Percentiles rank a stretch among this genome's conserved stretches.
These are phyloP conservation scores for Pangasius sanitwongsei DNA, from an alignment of 2,797 vertebrate species.

Conservation along the genomic window DNA sequence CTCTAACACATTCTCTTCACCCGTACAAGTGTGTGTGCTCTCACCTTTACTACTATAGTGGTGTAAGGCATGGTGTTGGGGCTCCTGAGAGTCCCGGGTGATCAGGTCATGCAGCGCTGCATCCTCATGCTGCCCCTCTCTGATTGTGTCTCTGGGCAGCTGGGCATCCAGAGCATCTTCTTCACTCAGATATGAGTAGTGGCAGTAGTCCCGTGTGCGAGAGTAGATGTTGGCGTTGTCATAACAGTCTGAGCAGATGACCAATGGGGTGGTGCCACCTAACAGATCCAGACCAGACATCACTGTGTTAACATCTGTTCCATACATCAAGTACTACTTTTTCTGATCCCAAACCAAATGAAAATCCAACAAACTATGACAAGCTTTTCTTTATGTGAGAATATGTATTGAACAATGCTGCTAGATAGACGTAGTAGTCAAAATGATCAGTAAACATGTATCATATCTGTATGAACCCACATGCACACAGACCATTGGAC, in stretches of 20 bases:
- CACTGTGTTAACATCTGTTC: neutral
- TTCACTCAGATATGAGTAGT: conserved; percentile 86
- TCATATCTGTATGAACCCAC: neutral
- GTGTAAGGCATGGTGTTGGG: conserved; percentile 53
- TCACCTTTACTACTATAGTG: conserved; percentile 77
- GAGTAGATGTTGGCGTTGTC: conserved; percentile 96
- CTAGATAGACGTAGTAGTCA: neutral
- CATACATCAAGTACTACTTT: neutral
- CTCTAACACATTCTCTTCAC: neutral
- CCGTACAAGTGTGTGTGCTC: conserved; percentile 30
- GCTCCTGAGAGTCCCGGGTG: conserved; percentile 72
- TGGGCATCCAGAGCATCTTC: conserved; percentile 82
- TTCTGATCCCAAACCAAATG: neutral
- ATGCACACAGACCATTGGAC: conserved; percentile 66
- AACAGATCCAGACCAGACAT: neutral
- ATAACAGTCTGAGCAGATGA: conserved; percentile 97
- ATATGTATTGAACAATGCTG: neutral
- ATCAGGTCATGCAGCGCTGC: conserved; percentile 74
- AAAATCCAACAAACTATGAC: neutral
- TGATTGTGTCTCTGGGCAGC: conserved; percentile 69
- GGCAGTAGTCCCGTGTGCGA: conserved; percentile 89
- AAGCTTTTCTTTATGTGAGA: neutral
- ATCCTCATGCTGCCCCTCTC: conserved; percentile 68
- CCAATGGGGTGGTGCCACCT: conserved; percentile 75
- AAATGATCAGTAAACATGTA: neutral